Conservation (phyloP, 2,888 invertebrate species). For the Campaea margaritaria region DNA sequence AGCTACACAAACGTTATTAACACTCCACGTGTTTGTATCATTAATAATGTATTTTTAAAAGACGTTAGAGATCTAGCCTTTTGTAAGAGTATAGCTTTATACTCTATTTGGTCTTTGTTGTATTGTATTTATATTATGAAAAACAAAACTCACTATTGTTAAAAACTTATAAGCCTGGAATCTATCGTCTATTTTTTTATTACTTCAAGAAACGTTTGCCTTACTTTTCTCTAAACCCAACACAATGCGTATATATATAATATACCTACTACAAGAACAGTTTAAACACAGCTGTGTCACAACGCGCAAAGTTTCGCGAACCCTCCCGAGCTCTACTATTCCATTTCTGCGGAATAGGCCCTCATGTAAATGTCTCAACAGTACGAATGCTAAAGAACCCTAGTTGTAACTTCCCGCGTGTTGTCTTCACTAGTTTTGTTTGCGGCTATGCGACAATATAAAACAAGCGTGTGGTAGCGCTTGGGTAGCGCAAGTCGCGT, state of each 20-base stretch:
- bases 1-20: slow-evolving; percentile 25
- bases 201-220: too few relatives aligned
- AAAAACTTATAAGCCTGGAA: too few relatives aligned
- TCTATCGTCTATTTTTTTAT: too few relatives aligned
- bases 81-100: neutral
- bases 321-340: too few relatives aligned
- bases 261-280: too few relatives aligned
- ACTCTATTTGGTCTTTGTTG: too few relatives aligned
- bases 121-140: too few relatives aligned
- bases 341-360: neutral
- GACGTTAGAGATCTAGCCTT: neutral
- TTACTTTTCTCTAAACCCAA: too few relatives aligned
- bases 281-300: too few relatives aligned
- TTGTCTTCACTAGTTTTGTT: slow-evolving; percentile 2
- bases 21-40: slow-evolving; percentile 20
- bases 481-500: slow-evolving; percentile 44
- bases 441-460: slow-evolving; percentile 33
- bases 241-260: too few relatives aligned
- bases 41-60: slow-evolving; percentile 7
- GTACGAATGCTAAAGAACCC: neutral
- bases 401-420: neutral
- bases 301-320: too few relatives aligned
- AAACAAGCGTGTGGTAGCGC: slow-evolving; percentile 33
- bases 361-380: slow-evolving; percentile 2
- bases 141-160: too few relatives aligned